These are phyloP conservation scores for Torymus auratus DNA, from an alignment of 2,888 invertebrate species.

Conservation along the genomic window DNA sequence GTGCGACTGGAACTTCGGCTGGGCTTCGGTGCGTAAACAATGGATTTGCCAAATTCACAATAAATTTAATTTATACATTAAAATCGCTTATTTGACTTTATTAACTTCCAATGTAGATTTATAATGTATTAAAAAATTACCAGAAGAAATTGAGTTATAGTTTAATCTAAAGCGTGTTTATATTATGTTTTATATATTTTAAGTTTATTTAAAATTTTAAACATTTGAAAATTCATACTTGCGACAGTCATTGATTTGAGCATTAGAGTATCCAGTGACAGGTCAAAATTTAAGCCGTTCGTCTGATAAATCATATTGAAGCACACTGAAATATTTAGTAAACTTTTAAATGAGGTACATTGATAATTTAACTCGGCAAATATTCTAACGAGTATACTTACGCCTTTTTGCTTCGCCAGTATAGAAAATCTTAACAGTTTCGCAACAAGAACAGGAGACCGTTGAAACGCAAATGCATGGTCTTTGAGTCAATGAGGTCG, in stretches of 20 bases:
- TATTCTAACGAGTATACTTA: constrained; percentile 57
- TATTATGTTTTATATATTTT: background rate
- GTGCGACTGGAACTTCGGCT: no score
- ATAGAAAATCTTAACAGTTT: constrained; percentile 66
- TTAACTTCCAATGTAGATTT: background rate
- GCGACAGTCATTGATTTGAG: constrained; percentile 64
- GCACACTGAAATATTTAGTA: constrained; percentile 65
- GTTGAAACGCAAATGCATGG: constrained; percentile 63
- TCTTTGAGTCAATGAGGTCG: constrained; percentile 57
- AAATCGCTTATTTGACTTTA: background rate
- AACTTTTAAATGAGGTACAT: background rate
- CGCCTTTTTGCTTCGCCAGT: constrained; percentile 62
- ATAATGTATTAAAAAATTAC: background rate
- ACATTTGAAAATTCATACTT: constrained; percentile 58
- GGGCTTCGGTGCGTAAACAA: no score
- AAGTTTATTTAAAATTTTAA: no score
- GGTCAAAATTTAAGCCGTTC: constrained; percentile 66
- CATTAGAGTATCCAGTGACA: constrained; percentile 63
- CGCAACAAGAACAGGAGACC: constrained; percentile 69
- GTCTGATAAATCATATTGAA: constrained; percentile 68
- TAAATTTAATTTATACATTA: no score
- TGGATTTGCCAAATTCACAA: no score
- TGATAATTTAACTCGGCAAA: background rate
- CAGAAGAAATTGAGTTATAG: no score
- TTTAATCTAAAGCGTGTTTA: no score